These are phyloP conservation scores for Chitala chitala DNA, from an alignment of 2,113 vertebrate genomes.

Conservation along the genomic window DNA sequence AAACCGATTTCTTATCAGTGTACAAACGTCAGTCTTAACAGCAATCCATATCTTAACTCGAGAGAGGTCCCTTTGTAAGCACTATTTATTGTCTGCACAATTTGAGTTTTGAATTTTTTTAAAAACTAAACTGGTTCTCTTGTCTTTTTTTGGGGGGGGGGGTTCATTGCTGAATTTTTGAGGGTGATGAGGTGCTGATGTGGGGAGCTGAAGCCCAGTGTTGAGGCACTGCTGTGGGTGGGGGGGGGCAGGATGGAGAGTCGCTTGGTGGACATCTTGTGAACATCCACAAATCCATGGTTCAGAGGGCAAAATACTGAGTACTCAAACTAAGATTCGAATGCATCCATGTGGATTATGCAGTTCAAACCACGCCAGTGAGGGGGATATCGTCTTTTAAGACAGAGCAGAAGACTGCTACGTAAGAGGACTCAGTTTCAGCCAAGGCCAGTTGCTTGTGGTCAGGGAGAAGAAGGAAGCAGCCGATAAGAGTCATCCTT, in stretches of 20 bases:
- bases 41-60: constrained; percentile 71
- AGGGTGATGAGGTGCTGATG: neutral
- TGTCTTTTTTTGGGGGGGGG: constrained; percentile 49
- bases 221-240: too few relatives aligned
- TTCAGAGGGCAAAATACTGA: too few relatives aligned
- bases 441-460: neutral
- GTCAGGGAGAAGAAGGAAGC: too few relatives aligned
- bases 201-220: too few relatives aligned
- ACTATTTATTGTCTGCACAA: constrained; percentile 90
- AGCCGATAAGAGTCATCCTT: neutral
- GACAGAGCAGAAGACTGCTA: too few relatives aligned
- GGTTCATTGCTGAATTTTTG: neutral
- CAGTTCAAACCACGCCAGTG: too few relatives aligned
- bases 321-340: too few relatives aligned
- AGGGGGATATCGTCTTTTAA: too few relatives aligned
- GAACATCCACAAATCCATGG: neutral
- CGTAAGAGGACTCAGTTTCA: neutral
- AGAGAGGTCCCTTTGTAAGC: constrained; percentile 79
- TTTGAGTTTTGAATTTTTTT: constrained; percentile 81
- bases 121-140: constrained; percentile 60
- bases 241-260: neutral
- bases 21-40: constrained; percentile 55
- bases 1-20: constrained; percentile 61
- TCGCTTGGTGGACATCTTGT: neutral
- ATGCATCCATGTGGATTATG: too few relatives aligned